Evolutionary conservation across 2,888 invertebrate genomes (phyloP), one percentile per base, ranked within the genome.

Genomic region (Rhogogaster chlorosoma): DNA sequence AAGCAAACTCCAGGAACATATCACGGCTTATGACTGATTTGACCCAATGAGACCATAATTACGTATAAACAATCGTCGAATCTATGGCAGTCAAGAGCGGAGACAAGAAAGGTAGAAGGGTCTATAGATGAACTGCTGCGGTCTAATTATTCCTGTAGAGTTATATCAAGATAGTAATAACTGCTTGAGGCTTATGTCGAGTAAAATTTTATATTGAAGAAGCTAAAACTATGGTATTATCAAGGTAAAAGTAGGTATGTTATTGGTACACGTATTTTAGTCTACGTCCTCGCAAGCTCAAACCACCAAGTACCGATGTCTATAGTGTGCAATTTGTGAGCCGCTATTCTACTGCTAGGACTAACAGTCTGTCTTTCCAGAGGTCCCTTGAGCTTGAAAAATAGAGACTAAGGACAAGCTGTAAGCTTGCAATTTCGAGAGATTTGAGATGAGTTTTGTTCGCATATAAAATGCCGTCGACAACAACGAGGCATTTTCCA

Each of bases 361-460:
- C 10, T n/a, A 42, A n/a, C 71, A 22, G 26, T 42, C n/a, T 73
- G n/a, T 42, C 38, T 38, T 22, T 42, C 36, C 71, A 42, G 22
- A 73, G n/a, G 42, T n/a, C 38, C 22, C n/a, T 42, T n/a, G 42
- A 42, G 71, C 42, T 73, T 73, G 6, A 73, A 73, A 42, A 73
- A 73, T 42, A 26, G 9, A 73, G 36, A 73, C 71, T 9, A 2
- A 36, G 70, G 18, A 73, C 42, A 12, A 42, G 12, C 71, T n/a
- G 42, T 22, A 22, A 42, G 42, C 71, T 73, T 42, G 71, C 71
- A 42, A 42, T 73, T 73, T 42, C 18, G 42, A 38, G 71, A 42
- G 22, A 42, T 73, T 77, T 18, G 7, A 49, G 49, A 53, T 77
- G 49, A 49, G 18, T 77, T 49, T 38, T 49, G 29, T 22, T 53